A percentile compares a stretch with the other conserved stretches of the same genome.
phyloP scores from a whole-genome alignment of 2,888 invertebrate species.

The Drosophila atripex region DNA sequence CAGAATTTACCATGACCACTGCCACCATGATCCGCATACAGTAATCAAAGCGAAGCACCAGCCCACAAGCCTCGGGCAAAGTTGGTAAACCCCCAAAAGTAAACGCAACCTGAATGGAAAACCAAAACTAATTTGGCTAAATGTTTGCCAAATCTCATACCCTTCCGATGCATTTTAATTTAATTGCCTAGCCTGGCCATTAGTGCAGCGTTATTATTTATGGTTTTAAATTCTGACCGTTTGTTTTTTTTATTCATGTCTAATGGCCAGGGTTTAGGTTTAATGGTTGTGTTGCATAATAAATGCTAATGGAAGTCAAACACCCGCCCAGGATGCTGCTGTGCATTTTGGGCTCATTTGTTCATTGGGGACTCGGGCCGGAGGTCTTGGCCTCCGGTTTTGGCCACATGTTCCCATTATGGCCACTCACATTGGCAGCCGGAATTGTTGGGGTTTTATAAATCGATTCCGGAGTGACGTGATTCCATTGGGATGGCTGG shows the following conservation, averaged over 20 bases:
- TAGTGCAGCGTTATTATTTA: slow-evolving; percentile 62
- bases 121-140: slow-evolving; percentile 31
- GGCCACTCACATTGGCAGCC: slow-evolving; percentile 15
- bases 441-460: slow-evolving; percentile 43
- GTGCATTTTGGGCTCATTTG: slow-evolving; percentile 50
- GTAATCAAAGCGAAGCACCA: slow-evolving; percentile 22
- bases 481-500: slow-evolving; percentile 29
- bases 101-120: background rate
- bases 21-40: background rate
- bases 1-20: slow-evolving; percentile 1
- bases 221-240: slow-evolving; percentile 37
- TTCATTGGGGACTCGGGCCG: slow-evolving; percentile 12
- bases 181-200: slow-evolving; percentile 53
- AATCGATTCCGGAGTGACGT: slow-evolving; percentile 52
- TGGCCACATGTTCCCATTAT: slow-evolving; percentile 27
- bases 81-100: background rate
- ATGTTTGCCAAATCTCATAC: slow-evolving; percentile 11
- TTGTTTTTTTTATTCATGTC: background rate
- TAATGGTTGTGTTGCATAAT: slow-evolving; percentile 40
- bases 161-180: slow-evolving; percentile 60
- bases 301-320: slow-evolving; percentile 52
- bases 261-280: slow-evolving; percentile 3
- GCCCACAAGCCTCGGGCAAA: background rate
- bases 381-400: background rate
- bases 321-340: slow-evolving; percentile 7